Conservation (phyloP, 1,140 invertebrate species). For the Drosophila burlai region DNA sequence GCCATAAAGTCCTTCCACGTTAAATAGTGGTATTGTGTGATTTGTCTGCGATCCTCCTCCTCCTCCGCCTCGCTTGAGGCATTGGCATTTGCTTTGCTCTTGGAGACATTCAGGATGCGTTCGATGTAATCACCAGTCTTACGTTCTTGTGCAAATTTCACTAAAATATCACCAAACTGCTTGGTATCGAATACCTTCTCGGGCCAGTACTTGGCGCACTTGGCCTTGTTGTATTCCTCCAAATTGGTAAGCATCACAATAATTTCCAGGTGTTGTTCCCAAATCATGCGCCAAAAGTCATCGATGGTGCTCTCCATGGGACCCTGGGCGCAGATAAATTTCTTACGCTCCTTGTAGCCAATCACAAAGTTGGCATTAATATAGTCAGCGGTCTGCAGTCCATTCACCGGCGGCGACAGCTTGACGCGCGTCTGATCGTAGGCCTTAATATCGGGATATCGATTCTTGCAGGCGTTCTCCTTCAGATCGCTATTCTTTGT, state of each 20-base stretch:
- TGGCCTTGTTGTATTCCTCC: constrained; percentile 97
- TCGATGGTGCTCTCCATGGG: constrained; percentile 96
- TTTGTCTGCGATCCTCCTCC: constrained; percentile 89
- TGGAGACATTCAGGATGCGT: constrained; percentile 88
- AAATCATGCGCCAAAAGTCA: constrained; percentile 99
- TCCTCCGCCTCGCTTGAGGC: constrained; percentile 86
- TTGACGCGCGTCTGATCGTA: constrained; percentile 97
- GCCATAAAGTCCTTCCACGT: constrained; percentile 98
- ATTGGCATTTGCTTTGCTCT: constrained; percentile 63
- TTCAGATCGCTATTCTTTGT: constrained; percentile 93
- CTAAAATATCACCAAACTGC: constrained; percentile 91
- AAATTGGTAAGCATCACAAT: constrained; percentile 98
- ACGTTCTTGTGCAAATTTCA: constrained; percentile 91
- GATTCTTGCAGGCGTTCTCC: constrained; percentile 95
- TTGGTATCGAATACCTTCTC: constrained; percentile 92
- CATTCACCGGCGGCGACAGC: constrained; percentile 90
- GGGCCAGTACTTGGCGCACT: constrained; percentile 97
- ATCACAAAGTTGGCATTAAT: constrained; percentile 97
- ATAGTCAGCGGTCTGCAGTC: constrained; percentile 93
- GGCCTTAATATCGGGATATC: constrained; percentile 95
- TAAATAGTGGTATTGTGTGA: constrained; percentile 97
- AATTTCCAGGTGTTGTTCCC: constrained; percentile 96
- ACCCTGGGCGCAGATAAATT: constrained; percentile 96
- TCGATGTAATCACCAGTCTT: constrained; percentile 93
- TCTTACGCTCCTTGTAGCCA: constrained; percentile 96